Conservation (phyloP, 2,888 invertebrate genomes). For the Willowsia nigromaculata region DNA sequence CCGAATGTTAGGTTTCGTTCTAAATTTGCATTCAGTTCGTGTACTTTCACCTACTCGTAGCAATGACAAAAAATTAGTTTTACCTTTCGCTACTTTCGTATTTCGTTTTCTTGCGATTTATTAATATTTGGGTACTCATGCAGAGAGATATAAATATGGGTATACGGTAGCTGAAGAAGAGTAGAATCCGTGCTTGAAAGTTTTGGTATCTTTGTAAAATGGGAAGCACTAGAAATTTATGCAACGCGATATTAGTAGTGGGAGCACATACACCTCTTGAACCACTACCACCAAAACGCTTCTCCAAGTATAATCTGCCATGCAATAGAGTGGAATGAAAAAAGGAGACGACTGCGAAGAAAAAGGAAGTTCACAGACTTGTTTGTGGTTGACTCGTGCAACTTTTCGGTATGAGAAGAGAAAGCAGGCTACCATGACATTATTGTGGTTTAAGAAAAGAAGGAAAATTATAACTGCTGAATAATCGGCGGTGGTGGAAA, state of each 20-base stretch:
- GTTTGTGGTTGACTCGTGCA: constrained; percentile 44
- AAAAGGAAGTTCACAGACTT: constrained; percentile 49
- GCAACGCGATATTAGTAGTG: constrained; percentile 26
- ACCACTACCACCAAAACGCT: background rate
- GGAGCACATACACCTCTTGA: constrained; percentile 39
- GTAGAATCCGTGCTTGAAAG: background rate
- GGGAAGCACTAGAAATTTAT: constrained; percentile 12
- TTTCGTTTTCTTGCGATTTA: too few species aligned
- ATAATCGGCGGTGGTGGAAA: constrained; percentile 53
- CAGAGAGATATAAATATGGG: background rate
- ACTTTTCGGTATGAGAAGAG: constrained; percentile 25
- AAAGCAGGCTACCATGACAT: constrained; percentile 54
- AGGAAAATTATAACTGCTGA: constrained; percentile 51
- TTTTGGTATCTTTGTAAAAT: constrained; percentile 26
- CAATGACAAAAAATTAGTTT: too few species aligned
- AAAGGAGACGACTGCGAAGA: background rate
- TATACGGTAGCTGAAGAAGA: background rate
- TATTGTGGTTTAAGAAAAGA: constrained; percentile 40
- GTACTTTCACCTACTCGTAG: too few species aligned
- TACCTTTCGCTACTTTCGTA: too few species aligned
- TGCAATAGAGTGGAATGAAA: background rate
- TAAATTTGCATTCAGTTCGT: too few species aligned
- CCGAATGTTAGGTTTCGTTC: too few species aligned
- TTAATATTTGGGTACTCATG: constrained; percentile 24
- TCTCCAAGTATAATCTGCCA: constrained; percentile 7